Base-by-base conservation (phyloP, 2,888 invertebrate species). In the Hirtodrosophila cameraria region DNA sequence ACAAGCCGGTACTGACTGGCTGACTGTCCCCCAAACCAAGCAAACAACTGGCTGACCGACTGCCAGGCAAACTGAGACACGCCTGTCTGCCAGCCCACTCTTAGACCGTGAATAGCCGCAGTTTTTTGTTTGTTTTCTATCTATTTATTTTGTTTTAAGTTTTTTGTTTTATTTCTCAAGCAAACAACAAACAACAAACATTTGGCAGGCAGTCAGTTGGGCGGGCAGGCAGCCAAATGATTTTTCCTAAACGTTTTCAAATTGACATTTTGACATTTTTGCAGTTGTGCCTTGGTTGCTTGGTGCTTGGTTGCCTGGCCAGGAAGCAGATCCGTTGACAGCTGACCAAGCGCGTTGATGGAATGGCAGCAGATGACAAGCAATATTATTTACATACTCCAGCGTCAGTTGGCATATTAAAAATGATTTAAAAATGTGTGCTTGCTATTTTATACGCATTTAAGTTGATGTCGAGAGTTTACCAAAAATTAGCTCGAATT, bases 251-350 rank as follows among this genome's bases (percentile, higher is more conserved):
- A 85, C 83, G 83, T 67, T 85, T 85, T 81, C 49, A 23, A 75
- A 83, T 86, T 86, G 86, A 86, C 82, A 80, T 86, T 82, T 85
- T 83, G 82, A 85, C 82, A 75, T 86, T 85, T 76, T 77, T 62
- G 60, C 62, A 75, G 54, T 62, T 71, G 61, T 41, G 75, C 33
- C 54, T 18, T n/a, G n/a, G n/a, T n/a, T n/a, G n/a, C n/a, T n/a
- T n/a, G n/a, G 38, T 16, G 63, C 16, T 11, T 18, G 46, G 35
- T n/a, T n/a, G 31, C 42, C 63, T 39, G 58, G 58, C 58, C 66
- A 81, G 84, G 84, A 83, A 73, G 74, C 65, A 61, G 69, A 49
- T 77, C 50, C 48, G 80, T 66, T 54, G 83, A 67, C 85, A 79
- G 85, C 70, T 85, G 76, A 64, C 75, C 82, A 64, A 55, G 67